Evolutionary conservation across 2,797 vertebrate species (phyloP), one percentile per base, ranked within the genome.

Genomic region (Arnoldichthys spilopterus): DNA sequence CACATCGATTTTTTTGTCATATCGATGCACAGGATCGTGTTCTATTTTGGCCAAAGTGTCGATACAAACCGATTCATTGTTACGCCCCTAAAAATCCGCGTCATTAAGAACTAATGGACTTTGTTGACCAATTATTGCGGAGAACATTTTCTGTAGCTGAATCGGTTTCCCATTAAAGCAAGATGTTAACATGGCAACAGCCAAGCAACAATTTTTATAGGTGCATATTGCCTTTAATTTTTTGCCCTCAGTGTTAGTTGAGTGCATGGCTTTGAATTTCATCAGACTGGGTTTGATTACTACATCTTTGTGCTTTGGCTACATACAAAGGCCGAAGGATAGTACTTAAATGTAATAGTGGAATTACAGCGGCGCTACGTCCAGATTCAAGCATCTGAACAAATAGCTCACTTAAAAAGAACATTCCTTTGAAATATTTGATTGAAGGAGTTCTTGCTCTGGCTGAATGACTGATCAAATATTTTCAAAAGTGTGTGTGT

Each of bases 391-490:
- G 49, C 11, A 43, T 8, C 45, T 49, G 22, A 8, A 47, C 8
- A 47, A 49, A 28, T n/a, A 24, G 8, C n/a, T 32, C 11, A 70
- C 16, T 64, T 34, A 18, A 20, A 4, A 16, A n/a, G 47, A 53
- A 49, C 28, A 53, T 70, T 26, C 24, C 24, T 68, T 68, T 51
- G 28, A 70, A 64, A 64, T 13, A 8, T 54, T 72, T 63, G 69
- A 71, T 62, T 70, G 32, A 61, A 7, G 28, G 43, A 28, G 3
- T n/a, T 40, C 4, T 62, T 20, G 28, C 32, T 67, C 15, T 28
- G 68, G 26, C 13, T 24, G 58, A 53, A 37, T 5, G 24, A 32
- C 34, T 34, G 47, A 13, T 64, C 13, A 20, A 32, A 61, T 69
- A 20, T 11, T 47, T 76, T 47, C 45, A n/a, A 62, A 43, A 45